Base-by-base conservation (phyloP, 2,113 vertebrate genomes). In the Oryzias melastigma region DNA sequence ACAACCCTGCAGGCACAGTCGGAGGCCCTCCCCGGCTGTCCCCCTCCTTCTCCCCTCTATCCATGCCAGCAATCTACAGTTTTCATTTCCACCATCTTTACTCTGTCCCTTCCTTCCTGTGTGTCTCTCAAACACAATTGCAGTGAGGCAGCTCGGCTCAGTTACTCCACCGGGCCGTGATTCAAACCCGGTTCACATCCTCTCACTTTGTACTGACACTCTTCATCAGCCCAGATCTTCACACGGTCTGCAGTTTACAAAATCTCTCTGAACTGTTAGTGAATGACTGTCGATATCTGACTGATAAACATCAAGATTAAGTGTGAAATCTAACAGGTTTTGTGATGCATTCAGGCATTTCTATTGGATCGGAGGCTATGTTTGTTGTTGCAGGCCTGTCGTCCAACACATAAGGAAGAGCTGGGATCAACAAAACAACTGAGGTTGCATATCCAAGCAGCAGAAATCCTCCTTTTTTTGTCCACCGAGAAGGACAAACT, bases 1-100 rank as follows among this genome's bases (percentile, higher is more conserved):
- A 89, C 86, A 84, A 67, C 68, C 74, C 82, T 48, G 52, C 56
- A 79, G 83, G 77, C 79, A 62, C 62, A 74, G 72, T 71, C 71
- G 50, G 60, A 67, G 57, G 51, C 58, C 55, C 46, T 59, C 52
- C 55, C 71, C 61, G 49, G 67, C 63, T 68, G 13, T 69, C 63
- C 81, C 71, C 61, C 48, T 29, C 52, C 40, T 45, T 81, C 52
- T 35, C 10, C 35, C 35, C 35, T 10, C 35, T 68, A 58, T 78
- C 70, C 59, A 43, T 62, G 35, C 48, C 46, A 40, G n/a, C 66
- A 73, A 73, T 78, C 66, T 76, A 47, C 59, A 65, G 20, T 78
- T 80, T 79, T 75, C 56, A 71, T 82, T 84, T 83, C 58, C 59
- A 78, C 54, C 48, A 71, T 61, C 59, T 72, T 71, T 40, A 24